Percentiles rank a stretch among this genome's conserved stretches.
These are phyloP conservation scores for Crotophaga sulcirostris DNA, from an alignment of 2,113 vertebrate genomes.

Conservation along the genomic window DNA sequence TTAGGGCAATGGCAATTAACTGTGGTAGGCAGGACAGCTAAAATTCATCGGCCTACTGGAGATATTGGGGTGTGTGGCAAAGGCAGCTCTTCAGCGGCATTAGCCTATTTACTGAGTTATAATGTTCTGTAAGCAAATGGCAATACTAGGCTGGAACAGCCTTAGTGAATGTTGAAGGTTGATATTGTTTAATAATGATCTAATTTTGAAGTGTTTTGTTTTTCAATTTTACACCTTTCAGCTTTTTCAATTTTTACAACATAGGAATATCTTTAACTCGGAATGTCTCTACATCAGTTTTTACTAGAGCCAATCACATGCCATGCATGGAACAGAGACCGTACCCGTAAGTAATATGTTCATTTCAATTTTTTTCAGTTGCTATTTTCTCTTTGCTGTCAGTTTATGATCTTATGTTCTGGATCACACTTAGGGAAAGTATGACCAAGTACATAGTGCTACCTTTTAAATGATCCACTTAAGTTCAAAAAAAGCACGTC, in stretches of 20 bases:
- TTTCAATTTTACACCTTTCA: conserved; percentile 51
- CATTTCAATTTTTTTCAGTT: background rate
- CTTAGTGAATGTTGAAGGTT: background rate
- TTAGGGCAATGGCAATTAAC: background rate
- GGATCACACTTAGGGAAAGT: rapidly evolving
- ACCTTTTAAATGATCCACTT: background rate
- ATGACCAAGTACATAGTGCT: background rate
- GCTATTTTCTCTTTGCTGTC: background rate
- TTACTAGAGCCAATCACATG: conserved; percentile 98
- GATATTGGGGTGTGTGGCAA: background rate
- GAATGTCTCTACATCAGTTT: conserved; percentile 98
- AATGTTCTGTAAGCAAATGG: background rate
- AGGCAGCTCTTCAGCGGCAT: background rate
- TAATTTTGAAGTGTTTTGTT: conserved; percentile 2
- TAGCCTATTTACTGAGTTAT: background rate
- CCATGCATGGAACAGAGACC: conserved; percentile 98
- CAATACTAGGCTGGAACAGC: background rate
- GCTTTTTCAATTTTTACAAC: conserved; percentile 54
- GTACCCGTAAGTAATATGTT: conserved; percentile 84
- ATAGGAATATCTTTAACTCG: conserved; percentile 64
- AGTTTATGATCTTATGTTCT: background rate
- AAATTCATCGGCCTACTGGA: background rate
- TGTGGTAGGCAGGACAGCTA: background rate
- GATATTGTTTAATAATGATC: background rate
- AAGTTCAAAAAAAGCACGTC: background rate